A percentile compares a stretch with the other conserved stretches of the same genome.
Conservation (phyloP, 2,113 vertebrate genomes). For the Daboia siamensis region DNA sequence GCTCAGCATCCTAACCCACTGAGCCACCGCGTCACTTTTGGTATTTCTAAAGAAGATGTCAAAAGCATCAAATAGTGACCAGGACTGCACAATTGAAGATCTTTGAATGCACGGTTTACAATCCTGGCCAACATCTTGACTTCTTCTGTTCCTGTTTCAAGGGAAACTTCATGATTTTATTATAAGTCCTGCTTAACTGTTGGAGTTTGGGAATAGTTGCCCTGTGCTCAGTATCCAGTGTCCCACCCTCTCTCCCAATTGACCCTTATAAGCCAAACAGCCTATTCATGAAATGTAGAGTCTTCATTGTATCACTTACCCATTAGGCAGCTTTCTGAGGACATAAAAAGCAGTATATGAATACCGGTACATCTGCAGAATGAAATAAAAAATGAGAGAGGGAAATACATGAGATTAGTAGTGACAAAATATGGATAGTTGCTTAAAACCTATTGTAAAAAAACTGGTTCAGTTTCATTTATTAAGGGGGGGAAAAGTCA, state of each 20-base stretch:
- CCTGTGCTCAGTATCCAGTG: constrained; percentile 10
- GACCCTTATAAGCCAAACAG: constrained; percentile 12
- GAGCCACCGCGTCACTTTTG: too few species aligned
- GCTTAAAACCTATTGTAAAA: not conserved
- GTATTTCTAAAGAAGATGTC: not conserved
- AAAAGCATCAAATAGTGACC: not conserved
- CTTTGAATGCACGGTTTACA: not conserved
- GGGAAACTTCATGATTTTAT: constrained; percentile 33
- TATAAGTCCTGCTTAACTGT: constrained; percentile 20
- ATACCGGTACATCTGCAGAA: constrained; percentile 86
- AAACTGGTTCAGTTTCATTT: not conserved
- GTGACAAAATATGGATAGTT: constrained; percentile 17
- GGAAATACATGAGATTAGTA: constrained; percentile 33
- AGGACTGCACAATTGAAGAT: not conserved
- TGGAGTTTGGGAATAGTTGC: constrained; percentile 27
- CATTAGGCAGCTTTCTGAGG: constrained; percentile 83
- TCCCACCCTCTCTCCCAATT: not conserved
- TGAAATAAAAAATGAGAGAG: constrained; percentile 46
- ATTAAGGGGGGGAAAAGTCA: not conserved
- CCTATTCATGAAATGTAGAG: constrained; percentile 44
- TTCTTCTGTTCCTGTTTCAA: not conserved
- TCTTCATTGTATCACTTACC: constrained; percentile 68
- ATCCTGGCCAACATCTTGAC: not conserved
- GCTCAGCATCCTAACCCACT: too few species aligned
- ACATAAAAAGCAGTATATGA: constrained; percentile 94